Percentiles rank a stretch among this genome's conserved stretches.
Evolutionary conservation across 2,888 invertebrate genomes (phyloP).

Genomic region (Capitulum mitella): DNA sequence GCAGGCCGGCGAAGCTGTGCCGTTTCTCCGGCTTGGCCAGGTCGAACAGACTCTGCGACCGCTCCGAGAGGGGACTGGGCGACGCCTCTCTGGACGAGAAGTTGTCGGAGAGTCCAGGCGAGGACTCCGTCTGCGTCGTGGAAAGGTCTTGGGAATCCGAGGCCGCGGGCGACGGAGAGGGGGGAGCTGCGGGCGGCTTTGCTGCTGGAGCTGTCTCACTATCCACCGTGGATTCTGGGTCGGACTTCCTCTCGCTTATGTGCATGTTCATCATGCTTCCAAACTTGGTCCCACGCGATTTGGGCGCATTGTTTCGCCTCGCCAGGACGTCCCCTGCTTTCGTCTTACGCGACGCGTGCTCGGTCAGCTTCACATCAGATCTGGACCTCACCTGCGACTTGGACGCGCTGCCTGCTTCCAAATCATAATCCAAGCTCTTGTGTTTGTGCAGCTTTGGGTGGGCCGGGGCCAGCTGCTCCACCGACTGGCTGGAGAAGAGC

Average conservation of each 20-base stretch:
- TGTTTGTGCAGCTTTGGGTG: constrained; percentile 29
- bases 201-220: not conserved
- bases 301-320: constrained; percentile 31
- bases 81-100: constrained; percentile 44
- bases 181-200: not conserved
- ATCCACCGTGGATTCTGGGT: no score
- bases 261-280: constrained; percentile 12
- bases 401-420: not conserved
- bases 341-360: not conserved
- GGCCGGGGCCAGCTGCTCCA: constrained; percentile 29
- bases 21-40: not conserved
- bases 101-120: constrained; percentile 36
- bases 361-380: constrained; percentile 32
- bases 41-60: constrained; percentile 30
- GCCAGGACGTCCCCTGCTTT: constrained; percentile 17
- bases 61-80: constrained; percentile 34
- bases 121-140: constrained; percentile 43
- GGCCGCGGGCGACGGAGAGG: not conserved
- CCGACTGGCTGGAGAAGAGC: constrained; percentile 60
- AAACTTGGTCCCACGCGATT: constrained; percentile 25
- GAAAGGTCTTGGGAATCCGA: constrained; percentile 39
- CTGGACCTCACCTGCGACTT: constrained; percentile 33
- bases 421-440: constrained; percentile 28
- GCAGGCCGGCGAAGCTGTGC: not conserved
- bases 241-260: no score